A percentile compares a stretch with the other conserved stretches of the same genome.
These are phyloP conservation scores for Oceanites oceanicus DNA, from an alignment of 2,113 vertebrate species.

Conservation along the genomic window DNA sequence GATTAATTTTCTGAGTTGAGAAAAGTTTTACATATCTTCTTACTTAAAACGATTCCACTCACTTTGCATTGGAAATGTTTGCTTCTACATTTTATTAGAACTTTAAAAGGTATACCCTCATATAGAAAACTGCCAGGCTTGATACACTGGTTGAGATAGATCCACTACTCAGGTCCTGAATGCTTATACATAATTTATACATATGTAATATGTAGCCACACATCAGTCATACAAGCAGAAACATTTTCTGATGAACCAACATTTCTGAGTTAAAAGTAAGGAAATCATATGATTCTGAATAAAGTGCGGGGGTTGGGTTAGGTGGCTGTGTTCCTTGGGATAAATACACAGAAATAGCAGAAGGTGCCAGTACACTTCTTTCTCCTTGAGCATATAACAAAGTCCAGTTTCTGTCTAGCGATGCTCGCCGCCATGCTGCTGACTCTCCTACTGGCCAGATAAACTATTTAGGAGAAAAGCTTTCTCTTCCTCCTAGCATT, in stretches of 20 bases:
- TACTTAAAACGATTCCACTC: background rate
- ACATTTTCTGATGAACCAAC: background rate
- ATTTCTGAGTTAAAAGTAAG: background rate
- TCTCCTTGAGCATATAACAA: background rate
- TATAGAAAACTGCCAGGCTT: fast-evolving
- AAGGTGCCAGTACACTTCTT: background rate
- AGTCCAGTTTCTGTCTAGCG: background rate
- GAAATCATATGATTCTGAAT: background rate
- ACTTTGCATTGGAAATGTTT: background rate
- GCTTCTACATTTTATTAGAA: background rate
- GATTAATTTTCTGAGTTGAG: background rate
- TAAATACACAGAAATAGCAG: background rate
- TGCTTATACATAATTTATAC: background rate
- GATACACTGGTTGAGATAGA: background rate
- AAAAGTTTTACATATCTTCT: background rate
- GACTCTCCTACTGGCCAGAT: background rate
- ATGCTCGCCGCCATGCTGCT: background rate
- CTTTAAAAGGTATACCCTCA: fast-evolving
- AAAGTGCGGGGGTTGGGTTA: background rate
- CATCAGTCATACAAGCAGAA: background rate
- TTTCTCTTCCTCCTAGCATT: background rate
- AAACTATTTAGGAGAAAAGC: background rate
- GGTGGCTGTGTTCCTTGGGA: background rate
- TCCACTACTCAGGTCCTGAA: background rate
- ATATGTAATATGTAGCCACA: background rate